Evolutionary conservation across 1,140 invertebrate species (phyloP).

Genomic region (Lerema accius): DNA sequence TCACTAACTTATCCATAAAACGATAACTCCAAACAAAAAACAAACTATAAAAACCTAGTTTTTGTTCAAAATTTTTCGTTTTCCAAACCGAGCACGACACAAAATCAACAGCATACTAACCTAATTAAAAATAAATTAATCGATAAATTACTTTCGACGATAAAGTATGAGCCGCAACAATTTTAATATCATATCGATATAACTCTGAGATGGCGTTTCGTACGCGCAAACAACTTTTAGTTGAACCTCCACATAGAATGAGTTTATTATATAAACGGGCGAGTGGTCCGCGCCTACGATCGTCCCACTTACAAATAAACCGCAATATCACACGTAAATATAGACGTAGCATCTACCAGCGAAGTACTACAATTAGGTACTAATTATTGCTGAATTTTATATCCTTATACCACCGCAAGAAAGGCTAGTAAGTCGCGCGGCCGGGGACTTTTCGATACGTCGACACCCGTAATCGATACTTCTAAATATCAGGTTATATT

Average conservation of each 20-base stretch:
- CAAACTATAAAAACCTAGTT: conserved; percentile 34
- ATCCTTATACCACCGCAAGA: conserved; percentile 72
- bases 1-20: conserved; percentile 50
- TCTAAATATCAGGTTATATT: conserved; percentile 32
- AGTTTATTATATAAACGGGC: conserved; percentile 24
- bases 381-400: conserved; percentile 79
- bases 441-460: conserved; percentile 41
- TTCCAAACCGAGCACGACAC: conserved; percentile 48
- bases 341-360: conserved; percentile 77
- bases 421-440: conserved; percentile 65
- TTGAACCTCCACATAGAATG: conserved; percentile 23
- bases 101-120: conserved; percentile 63
- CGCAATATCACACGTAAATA: conserved; percentile 73
- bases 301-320: conserved; percentile 68
- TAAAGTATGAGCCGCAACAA: conserved; percentile 73
- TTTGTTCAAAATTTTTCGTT: conserved; percentile 40
- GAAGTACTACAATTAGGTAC: conserved; percentile 73
- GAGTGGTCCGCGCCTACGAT: too few relatives aligned
- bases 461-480: conserved; percentile 40
- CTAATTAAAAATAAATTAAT: conserved; percentile 77
- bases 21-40: conserved; percentile 53
- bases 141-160: conserved; percentile 62
- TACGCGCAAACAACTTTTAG: conserved; percentile 47
- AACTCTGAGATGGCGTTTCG: conserved; percentile 63
- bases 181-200: conserved; percentile 81